phyloP scores from a whole-genome alignment of 2,797 vertebrate species.

The Gobionotothen gibberifrons region DNA sequence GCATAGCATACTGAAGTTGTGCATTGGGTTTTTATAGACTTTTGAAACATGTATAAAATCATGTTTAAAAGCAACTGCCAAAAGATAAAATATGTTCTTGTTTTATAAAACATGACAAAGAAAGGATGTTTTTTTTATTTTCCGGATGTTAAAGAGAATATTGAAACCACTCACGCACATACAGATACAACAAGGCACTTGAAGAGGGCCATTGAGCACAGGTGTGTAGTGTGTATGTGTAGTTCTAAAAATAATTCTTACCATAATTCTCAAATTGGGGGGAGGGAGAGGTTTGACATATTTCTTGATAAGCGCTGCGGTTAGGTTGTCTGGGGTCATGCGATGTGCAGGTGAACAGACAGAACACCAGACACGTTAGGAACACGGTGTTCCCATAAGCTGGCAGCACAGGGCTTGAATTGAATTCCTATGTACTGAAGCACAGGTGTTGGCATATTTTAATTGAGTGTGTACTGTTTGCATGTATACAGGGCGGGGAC shows the following conservation, averaged over 20 bases:
- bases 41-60: background rate
- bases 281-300: background rate
- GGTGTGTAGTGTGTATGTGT: conserved; percentile 11
- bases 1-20: background rate
- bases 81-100: background rate
- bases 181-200: background rate
- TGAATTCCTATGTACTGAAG: conserved; percentile 1
- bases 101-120: background rate
- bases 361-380: background rate
- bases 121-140: background rate
- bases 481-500: conserved; percentile 5
- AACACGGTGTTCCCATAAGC: conserved; percentile 20
- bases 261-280: background rate
- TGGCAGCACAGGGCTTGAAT: background rate
- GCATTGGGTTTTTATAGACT: background rate
- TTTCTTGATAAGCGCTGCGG: conserved; percentile 4
- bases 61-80: background rate
- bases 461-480: background rate
- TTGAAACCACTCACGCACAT: background rate
- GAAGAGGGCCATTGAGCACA: conserved; percentile 17
- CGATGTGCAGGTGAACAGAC: conserved; percentile 1
- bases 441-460: background rate
- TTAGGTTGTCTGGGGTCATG: background rate
- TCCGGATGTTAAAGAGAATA: background rate
- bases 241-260: conserved; percentile 39